Conservation (phyloP, 2,888 invertebrate species). For the Criorhina ranunculi region DNA sequence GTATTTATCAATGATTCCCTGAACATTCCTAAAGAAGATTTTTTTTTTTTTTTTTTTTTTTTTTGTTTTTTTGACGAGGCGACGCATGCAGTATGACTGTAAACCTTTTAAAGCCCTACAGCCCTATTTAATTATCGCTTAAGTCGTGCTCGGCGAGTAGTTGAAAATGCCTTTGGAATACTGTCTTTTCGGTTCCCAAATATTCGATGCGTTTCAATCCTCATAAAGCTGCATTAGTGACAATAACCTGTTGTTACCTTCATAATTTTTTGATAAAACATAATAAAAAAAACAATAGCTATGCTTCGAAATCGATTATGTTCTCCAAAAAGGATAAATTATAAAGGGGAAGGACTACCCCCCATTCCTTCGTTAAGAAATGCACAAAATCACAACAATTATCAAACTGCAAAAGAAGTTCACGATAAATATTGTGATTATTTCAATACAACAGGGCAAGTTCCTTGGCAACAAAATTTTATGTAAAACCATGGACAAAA, state of each 20-base stretch:
- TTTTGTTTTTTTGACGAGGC: constrained; percentile 33
- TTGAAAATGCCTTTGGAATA: constrained; percentile 63
- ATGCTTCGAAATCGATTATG: constrained; percentile 9
- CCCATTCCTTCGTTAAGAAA: constrained; percentile 10
- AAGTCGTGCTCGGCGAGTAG: no score
- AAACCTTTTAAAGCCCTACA: no score
- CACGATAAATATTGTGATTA: constrained; percentile 18
- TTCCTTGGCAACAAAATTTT: constrained; percentile 22
- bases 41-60: constrained; percentile 42
- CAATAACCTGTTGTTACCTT: constrained; percentile 45
- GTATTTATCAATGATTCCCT: neutral
- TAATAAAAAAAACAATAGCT: constrained; percentile 18
- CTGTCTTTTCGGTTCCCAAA: constrained; percentile 37
- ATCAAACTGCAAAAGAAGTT: constrained; percentile 19
- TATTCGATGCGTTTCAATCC: neutral
- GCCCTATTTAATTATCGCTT: no score
- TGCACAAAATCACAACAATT: constrained; percentile 10
- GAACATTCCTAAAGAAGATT: constrained; percentile 2
- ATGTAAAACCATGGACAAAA: constrained; percentile 9
- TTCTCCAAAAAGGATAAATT: constrained; percentile 6
- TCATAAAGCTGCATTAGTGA: no score
- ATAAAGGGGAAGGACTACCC: neutral
- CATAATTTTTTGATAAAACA: constrained; percentile 24
- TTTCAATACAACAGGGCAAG: constrained; percentile 19
- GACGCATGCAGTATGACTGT: constrained; percentile 28